phyloP scores from a whole-genome alignment of 2,797 vertebrate genomes.

The Bovichtus diacanthus region DNA sequence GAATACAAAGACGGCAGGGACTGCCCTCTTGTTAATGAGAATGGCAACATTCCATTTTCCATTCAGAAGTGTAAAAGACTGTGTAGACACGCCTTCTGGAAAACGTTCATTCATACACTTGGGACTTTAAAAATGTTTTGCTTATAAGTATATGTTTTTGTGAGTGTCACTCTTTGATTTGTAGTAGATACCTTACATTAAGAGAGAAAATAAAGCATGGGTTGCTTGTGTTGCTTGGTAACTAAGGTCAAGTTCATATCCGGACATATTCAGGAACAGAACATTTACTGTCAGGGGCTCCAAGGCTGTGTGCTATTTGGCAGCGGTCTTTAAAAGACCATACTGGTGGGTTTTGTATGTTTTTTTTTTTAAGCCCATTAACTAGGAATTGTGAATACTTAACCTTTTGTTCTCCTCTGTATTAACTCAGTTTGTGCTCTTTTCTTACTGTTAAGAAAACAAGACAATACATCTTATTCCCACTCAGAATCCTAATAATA shows the following conservation, averaged over 20 bases:
- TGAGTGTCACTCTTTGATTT: slow-evolving; percentile 28
- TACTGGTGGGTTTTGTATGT: slow-evolving; percentile 4
- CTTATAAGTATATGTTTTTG: slow-evolving; percentile 9
- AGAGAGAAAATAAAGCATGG: slow-evolving; percentile 43
- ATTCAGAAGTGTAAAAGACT: slow-evolving; percentile 48
- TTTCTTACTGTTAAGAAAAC: not conserved
- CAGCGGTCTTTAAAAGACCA: slow-evolving; percentile 26
- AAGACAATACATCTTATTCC: not conserved
- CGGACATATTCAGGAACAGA: slow-evolving; percentile 50
- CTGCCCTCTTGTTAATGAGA: slow-evolving; percentile 61
- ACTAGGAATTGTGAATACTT: not conserved
- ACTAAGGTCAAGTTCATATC: slow-evolving; percentile 60
- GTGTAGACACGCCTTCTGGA: slow-evolving; percentile 9
- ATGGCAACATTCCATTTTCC: slow-evolving; percentile 57
- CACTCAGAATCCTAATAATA: not conserved
- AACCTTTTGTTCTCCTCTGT: not conserved
- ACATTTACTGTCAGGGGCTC: slow-evolving; percentile 26
- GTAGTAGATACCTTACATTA: not conserved
- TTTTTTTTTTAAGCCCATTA: slow-evolving; percentile 16
- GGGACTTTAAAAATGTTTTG: not conserved
- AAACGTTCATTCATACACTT: slow-evolving; percentile 25
- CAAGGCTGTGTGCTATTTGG: slow-evolving; percentile 35
- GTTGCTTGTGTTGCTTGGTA: slow-evolving; percentile 59
- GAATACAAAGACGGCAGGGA: slow-evolving; percentile 56
- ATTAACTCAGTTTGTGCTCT: slow-evolving; percentile 2